A percentile compares a stretch with the other conserved stretches of the same genome.
phyloP scores from a whole-genome alignment of 2,113 vertebrate species.

The Bufo bufo region DNA sequence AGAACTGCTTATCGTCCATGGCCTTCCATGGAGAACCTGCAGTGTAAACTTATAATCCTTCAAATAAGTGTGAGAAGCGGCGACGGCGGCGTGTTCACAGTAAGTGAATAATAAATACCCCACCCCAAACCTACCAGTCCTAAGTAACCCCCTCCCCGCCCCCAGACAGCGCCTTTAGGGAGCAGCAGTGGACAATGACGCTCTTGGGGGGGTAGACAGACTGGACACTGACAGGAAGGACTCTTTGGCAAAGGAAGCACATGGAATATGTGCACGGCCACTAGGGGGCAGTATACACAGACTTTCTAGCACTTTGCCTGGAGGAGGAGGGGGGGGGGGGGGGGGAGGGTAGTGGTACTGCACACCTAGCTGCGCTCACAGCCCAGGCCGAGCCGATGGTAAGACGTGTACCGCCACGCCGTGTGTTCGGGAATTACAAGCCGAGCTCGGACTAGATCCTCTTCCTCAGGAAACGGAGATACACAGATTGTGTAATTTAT shows the following conservation, averaged over 20 bases:
- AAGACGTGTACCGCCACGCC: neutral
- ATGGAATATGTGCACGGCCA: conserved; percentile 6
- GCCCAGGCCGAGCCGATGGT: neutral
- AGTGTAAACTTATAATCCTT: conserved; percentile 65
- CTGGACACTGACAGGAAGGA: conserved; percentile 22
- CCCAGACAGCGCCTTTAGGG: neutral
- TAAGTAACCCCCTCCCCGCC: conserved; percentile 61
- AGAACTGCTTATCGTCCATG: neutral
- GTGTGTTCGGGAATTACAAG: conserved; percentile 60
- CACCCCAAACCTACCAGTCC: conserved; percentile 65
- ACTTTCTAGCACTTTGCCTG: neutral
- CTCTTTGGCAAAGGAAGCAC: conserved; percentile 57
- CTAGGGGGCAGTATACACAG: neutral
- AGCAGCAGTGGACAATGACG: conserved; percentile 19
- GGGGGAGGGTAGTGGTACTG: conserved; percentile 8
- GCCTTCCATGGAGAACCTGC: neutral
- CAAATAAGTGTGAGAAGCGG: conserved; percentile 53
- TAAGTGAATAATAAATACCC: conserved; percentile 75
- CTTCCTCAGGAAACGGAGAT: conserved; percentile 63
- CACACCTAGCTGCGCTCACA: neutral
- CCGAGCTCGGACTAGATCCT: conserved; percentile 55
- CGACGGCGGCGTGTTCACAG: conserved; percentile 75
- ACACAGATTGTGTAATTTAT: conserved; percentile 61
- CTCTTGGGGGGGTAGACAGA: neutral
- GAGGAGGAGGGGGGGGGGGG: neutral